Evolutionary conservation across 2,888 invertebrate genomes (phyloP).

Genomic region (Drosophila kokeensis): DNA sequence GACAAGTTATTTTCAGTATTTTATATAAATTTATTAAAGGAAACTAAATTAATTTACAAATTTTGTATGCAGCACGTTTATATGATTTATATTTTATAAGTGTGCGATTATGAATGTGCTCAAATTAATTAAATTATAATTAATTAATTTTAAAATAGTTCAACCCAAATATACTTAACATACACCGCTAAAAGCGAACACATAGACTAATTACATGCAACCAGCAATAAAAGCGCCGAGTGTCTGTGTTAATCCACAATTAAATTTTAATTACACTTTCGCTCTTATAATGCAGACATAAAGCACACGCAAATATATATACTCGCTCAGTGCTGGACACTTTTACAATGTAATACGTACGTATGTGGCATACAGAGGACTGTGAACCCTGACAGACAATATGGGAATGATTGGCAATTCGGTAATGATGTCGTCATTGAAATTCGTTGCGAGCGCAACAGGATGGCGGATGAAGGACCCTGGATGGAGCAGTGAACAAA

Average conservation of each 20-base stretch:
- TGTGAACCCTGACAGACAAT: constrained; percentile 13
- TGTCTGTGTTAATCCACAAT: constrained; percentile 8
- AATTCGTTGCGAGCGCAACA: constrained; percentile 46
- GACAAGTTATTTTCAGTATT: too few species aligned
- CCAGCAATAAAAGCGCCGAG: neutral
- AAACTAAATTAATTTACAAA: neutral
- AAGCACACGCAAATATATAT: constrained; percentile 6
- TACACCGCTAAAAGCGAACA: neutral
- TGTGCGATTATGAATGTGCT: neutral
- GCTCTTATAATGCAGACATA: constrained; percentile 25
- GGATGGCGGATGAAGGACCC: constrained; percentile 21
- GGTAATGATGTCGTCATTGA: constrained; percentile 54
- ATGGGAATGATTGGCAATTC: constrained; percentile 53
- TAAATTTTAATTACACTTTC: constrained; percentile 17
- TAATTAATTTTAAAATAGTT: neutral
- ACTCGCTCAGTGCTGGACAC: neutral
- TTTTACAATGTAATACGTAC: neutral
- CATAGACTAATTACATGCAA: neutral
- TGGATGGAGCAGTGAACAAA: constrained; percentile 38
- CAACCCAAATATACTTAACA: neutral
- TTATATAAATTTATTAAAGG: too few species aligned
- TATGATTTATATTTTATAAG: neutral
- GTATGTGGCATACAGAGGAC: constrained; percentile 8
- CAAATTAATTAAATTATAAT: neutral
- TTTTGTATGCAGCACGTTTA: neutral